Percentiles rank a stretch among this genome's conserved stretches.
These are phyloP conservation scores for Pachymerium ferrugineum DNA, from an alignment of 2,888 invertebrate species.

Conservation along the genomic window DNA sequence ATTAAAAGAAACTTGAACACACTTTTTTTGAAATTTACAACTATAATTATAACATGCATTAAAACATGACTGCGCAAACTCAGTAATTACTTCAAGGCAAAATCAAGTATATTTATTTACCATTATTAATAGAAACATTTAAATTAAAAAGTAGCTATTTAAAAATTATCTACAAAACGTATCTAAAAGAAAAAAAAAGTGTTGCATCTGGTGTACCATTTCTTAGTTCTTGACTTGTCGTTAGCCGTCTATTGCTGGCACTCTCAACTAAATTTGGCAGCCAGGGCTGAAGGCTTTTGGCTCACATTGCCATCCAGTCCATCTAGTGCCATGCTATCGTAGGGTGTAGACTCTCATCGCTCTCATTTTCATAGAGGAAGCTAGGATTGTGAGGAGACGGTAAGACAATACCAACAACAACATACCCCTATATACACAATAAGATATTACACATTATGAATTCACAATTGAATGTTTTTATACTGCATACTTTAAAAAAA, in stretches of 20 bases:
- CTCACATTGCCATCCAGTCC: not conserved
- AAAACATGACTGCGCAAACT: too few relatives aligned
- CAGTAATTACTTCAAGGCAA: too few relatives aligned
- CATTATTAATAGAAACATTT: too few relatives aligned
- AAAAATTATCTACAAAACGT: not conserved
- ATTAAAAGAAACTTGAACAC: too few relatives aligned
- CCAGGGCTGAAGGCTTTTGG: slow-evolving; percentile 1
- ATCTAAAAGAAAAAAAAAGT: not conserved
- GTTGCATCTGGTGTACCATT: slow-evolving; percentile 9
- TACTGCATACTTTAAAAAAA: too few relatives aligned
- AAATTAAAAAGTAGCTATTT: too few relatives aligned
- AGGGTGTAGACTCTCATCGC: slow-evolving; percentile 7
- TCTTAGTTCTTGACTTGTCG: slow-evolving; percentile 11
- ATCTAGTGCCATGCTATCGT: slow-evolving; percentile 27
- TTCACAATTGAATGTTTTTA: too few relatives aligned
- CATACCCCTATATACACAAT: too few relatives aligned
- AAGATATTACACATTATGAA: too few relatives aligned
- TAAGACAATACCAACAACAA: not conserved
- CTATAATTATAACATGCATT: too few relatives aligned
- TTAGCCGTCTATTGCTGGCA: slow-evolving; percentile 9
- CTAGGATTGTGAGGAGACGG: slow-evolving; percentile 29
- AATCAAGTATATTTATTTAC: too few relatives aligned
- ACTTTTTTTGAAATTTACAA: too few relatives aligned
- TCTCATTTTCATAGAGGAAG: slow-evolving; percentile 9
- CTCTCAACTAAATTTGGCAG: slow-evolving; percentile 21